Evolutionary conservation across 1,140 invertebrate species (phyloP).

Genomic region (Asbolus verrucosus): DNA sequence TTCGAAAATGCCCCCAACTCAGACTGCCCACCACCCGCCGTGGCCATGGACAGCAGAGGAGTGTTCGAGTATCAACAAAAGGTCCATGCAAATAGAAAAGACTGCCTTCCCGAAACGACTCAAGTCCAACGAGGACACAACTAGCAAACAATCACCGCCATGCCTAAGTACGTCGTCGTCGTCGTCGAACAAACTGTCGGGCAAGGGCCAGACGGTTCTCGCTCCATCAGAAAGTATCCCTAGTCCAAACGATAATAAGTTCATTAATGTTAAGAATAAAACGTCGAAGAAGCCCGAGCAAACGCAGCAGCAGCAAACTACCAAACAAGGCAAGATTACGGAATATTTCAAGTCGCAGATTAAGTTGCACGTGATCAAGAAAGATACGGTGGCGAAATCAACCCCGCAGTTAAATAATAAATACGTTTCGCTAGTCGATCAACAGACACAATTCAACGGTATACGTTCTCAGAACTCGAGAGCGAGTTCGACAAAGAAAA

Average conservation of each 20-base stretch:
- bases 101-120: constrained; percentile 54
- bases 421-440: constrained; percentile 49
- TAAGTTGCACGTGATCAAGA: constrained; percentile 71
- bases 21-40: constrained; percentile 66
- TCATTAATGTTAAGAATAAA: constrained; percentile 32
- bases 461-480: constrained; percentile 38
- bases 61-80: constrained; percentile 50
- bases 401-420: constrained; percentile 5
- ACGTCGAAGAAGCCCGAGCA: constrained; percentile 52
- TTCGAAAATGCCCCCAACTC: constrained; percentile 67
- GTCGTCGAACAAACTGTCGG: constrained; percentile 29
- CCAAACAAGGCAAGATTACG: constrained; percentile 83
- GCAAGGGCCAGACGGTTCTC: constrained; percentile 39
- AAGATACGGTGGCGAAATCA: constrained; percentile 34
- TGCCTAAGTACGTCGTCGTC: constrained; percentile 47
- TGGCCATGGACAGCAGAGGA: constrained; percentile 63
- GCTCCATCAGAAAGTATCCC: constrained; percentile 19
- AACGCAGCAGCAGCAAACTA: constrained; percentile 69
- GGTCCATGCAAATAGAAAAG: constrained; percentile 50
- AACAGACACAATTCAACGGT: constrained; percentile 55
- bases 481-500: constrained; percentile 3
- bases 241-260: constrained; percentile 43
- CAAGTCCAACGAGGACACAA: constrained; percentile 49
- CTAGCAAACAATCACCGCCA: constrained; percentile 48
- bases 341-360: constrained; percentile 79